Evolutionary conservation across 2,888 invertebrate genomes (phyloP).

Genomic region (Anoplius nigerrimus): DNA sequence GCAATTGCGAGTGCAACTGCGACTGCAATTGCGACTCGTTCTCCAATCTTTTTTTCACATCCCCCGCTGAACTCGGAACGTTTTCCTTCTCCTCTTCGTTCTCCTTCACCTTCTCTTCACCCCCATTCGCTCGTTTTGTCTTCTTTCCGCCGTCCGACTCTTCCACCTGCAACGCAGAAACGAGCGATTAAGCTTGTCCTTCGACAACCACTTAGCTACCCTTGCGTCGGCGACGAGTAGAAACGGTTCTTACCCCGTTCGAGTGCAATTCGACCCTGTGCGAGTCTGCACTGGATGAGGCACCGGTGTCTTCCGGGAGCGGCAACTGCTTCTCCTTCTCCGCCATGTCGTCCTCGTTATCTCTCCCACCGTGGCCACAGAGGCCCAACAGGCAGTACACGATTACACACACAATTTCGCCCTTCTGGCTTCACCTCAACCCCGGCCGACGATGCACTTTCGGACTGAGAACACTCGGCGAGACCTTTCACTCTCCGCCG

Average conservation of each 20-base stretch:
- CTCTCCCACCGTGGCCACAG: conserved; percentile 46
- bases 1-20: conserved; percentile 45
- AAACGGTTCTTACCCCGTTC: not conserved
- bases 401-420: conserved; percentile 58
- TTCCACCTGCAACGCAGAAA: too few relatives aligned
- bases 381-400: conserved; percentile 59
- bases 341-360: conserved; percentile 55
- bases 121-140: not conserved
- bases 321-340: conserved; percentile 50
- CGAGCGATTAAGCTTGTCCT: too few relatives aligned
- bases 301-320: conserved; percentile 27
- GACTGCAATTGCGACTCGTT: conserved; percentile 13
- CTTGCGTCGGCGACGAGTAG: too few relatives aligned
- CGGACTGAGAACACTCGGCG: not conserved
- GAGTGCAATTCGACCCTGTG: conserved; percentile 2
- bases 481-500: not conserved
- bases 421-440: not conserved
- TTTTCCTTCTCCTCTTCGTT: conserved; percentile 1
- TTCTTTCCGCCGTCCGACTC: not conserved
- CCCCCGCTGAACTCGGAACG: conserved; percentile 24
- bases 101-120: not conserved
- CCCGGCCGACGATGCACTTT: not conserved
- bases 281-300: conserved; percentile 26
- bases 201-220: too few relatives aligned
- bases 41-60: not conserved